Conservation (phyloP, 2,888 invertebrate species). For the Adelphocoris suturalis region DNA sequence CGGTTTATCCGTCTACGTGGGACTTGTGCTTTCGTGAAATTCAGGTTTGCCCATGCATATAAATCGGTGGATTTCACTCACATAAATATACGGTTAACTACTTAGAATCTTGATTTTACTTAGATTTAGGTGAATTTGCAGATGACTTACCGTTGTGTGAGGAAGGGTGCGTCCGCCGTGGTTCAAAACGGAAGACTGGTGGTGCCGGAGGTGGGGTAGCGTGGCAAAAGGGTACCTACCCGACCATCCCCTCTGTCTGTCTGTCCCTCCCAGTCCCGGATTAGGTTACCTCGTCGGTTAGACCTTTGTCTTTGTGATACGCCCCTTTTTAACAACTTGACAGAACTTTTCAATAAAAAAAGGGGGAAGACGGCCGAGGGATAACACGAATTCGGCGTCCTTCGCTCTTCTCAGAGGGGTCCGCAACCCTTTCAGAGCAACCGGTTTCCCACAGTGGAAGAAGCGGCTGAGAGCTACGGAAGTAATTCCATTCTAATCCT, state of each 20-base stretch:
- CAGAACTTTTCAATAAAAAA: constrained; percentile 37
- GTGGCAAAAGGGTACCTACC: neutral
- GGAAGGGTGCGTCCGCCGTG: neutral
- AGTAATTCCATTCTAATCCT: neutral
- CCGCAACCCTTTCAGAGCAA: constrained; percentile 12
- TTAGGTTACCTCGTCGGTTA: constrained; percentile 67
- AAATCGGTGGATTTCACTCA: no score
- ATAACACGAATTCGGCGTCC: constrained; percentile 19
- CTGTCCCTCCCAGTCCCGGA: constrained; percentile 55
- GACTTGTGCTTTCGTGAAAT: no score
- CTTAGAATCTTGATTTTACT: no score
- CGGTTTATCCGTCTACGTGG: no score
- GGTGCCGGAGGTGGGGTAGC: neutral
- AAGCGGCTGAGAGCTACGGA: neutral
- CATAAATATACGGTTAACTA: no score
- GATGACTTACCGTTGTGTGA: neutral
- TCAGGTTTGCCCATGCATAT: no score
- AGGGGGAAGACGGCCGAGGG: constrained; percentile 24
- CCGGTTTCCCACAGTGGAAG: constrained; percentile 40
- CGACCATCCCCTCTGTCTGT: constrained; percentile 40
- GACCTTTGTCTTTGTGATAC: constrained; percentile 60
- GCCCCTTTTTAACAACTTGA: constrained; percentile 70
- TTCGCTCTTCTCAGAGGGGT: constrained; percentile 16
- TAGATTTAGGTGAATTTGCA: no score
- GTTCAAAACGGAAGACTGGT: constrained; percentile 26